These are phyloP conservation scores for Xestia sexstrigata DNA, from an alignment of 2,888 invertebrate genomes.

Conservation along the genomic window DNA sequence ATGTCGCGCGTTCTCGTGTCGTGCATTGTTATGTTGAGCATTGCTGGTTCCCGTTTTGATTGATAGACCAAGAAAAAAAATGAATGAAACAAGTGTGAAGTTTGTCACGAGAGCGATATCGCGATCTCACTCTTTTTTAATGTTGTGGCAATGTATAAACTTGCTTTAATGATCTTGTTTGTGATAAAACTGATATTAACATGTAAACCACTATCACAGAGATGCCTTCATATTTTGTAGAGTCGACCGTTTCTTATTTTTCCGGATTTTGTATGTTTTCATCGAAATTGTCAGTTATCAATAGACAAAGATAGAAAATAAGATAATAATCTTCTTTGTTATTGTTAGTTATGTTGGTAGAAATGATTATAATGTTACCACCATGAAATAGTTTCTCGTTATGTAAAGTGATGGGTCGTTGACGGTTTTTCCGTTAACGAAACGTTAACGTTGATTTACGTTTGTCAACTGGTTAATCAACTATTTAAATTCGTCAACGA, in stretches of 20 bases:
- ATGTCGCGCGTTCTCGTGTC: no score
- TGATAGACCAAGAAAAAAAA: conserved; percentile 66
- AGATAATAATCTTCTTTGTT: conserved; percentile 23
- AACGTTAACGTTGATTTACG: no score
- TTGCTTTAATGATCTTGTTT: neutral
- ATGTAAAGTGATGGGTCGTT: no score
- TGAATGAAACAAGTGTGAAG: conserved; percentile 77
- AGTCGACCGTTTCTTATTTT: neutral
- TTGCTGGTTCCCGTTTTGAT: no score
- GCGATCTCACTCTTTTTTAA: conserved; percentile 61
- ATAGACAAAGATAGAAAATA: conserved; percentile 64
- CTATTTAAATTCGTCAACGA: no score
- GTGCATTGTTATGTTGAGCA: no score
- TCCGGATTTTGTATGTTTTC: neutral
- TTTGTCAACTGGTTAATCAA: no score
- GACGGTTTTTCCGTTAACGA: no score
- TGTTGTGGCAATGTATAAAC: conserved; percentile 28
- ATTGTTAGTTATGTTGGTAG: conserved; percentile 39
- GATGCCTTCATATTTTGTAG: neutral
- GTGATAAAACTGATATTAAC: neutral
- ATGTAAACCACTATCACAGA: neutral
- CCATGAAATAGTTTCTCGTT: neutral
- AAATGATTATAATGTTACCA: conserved; percentile 33
- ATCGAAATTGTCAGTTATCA: conserved; percentile 46
- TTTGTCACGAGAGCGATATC: conserved; percentile 63